A percentile compares a stretch with the other conserved stretches of the same genome.
Conservation (phyloP, 2,797 vertebrate species). For the Cephalopachus bancanus region DNA sequence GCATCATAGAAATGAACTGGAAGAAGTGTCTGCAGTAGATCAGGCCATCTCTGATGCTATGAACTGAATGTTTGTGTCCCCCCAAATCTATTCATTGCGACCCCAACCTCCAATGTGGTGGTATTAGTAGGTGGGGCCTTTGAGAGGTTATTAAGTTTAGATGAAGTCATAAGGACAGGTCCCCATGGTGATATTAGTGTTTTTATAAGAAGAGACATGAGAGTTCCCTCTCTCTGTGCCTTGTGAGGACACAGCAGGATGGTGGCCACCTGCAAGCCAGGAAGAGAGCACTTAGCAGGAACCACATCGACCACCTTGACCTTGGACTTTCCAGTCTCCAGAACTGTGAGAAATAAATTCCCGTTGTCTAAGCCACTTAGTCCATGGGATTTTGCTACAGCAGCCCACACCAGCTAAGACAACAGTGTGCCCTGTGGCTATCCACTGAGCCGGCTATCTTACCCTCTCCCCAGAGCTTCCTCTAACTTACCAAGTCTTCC, state of each 20-base stretch:
- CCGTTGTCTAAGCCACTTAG: neutral
- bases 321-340: neutral
- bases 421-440: accelerated
- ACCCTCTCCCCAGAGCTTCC: neutral
- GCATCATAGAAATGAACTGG: accelerated
- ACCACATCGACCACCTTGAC: neutral
- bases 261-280: no score
- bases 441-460: neutral
- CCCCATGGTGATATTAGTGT: neutral
- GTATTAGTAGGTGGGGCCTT: neutral
- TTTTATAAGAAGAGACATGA: neutral
- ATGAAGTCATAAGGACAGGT: neutral
- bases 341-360: neutral
- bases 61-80: neutral
- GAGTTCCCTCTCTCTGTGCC: neutral
- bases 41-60: neutral
- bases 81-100: no score
- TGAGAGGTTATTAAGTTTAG: neutral
- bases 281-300: neutral
- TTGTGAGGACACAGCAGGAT: neutral
- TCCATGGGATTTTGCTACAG: neutral
- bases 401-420: neutral
- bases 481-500: neutral
- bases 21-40: neutral
- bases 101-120: no score